Base-by-base conservation (phyloP, 2,113 vertebrate genomes). In the Polypterus bichir region DNA sequence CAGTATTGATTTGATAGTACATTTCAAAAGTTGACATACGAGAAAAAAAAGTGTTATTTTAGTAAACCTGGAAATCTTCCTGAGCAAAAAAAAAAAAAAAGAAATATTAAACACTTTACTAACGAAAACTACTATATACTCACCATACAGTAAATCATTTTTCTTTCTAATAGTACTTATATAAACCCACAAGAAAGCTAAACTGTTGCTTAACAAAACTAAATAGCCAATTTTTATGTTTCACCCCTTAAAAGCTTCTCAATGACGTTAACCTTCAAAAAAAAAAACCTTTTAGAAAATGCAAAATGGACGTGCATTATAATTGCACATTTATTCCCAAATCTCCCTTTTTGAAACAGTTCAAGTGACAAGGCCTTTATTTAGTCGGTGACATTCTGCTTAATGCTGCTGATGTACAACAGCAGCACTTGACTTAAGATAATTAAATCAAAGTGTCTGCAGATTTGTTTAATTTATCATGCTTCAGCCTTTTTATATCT, bases 221-320 rank as follows among this genome's bases (percentile, higher is more conserved):
- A 58, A 58, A 58, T 45, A 7, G 3, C 44, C 44, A 27, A 58
- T 58, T 58, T 55, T 4, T 55, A 5, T 58, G 44, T 58, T 8
- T 58, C 44, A 58, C 27, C 27, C 27, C 27, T 27, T 27, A 27
- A 27, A 27, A 27, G 27, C 27, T 82, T 71, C 79, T 69, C 77
- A 74, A 81, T 79, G 80, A 76, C 69, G 71, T 72, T 57, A 66
- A 73, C 74, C 66, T 76, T 76, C 76, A 70, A 80, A 80, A 58
- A 56, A 56, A n/a, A 56, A 10, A 56, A 78, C 73, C 79, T 84
- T 75, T 79, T 68, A 75, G 73, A 69, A 48, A 66, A 68, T 75
- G 71, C 73, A 73, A 77, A 72, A 78, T 76, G 65, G 73, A 74
- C 54, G 65, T 61, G 63, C 68, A 63, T 76, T 80, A 77, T 81